Evolutionary conservation across 2,113 vertebrate species (phyloP).

Genomic region (Sorex fumeus): DNA sequence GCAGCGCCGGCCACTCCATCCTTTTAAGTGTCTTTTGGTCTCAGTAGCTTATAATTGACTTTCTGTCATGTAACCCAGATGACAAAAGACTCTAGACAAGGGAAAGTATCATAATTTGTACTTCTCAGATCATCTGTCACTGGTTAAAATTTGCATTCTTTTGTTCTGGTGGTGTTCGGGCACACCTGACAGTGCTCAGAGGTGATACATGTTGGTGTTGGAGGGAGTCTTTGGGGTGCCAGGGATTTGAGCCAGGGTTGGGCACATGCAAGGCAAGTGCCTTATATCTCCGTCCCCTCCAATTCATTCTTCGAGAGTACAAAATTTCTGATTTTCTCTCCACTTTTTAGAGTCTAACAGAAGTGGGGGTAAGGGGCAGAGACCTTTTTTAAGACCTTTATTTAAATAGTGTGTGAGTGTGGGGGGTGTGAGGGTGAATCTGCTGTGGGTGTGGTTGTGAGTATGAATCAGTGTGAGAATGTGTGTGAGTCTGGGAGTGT

Average conservation of each 20-base stretch:
- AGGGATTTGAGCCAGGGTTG: no score
- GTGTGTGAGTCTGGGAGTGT: no score
- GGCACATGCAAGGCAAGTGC: no score
- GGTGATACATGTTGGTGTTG: no score
- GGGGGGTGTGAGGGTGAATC: no score
- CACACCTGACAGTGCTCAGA: no score
- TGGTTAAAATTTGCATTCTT: background rate
- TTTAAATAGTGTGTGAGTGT: no score
- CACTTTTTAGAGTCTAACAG: background rate
- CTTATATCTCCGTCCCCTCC: background rate
- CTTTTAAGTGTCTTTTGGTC: background rate
- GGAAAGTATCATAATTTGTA: slow-evolving; percentile 4
- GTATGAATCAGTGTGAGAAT: no score
- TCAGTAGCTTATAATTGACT: background rate
- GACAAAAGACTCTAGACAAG: background rate
- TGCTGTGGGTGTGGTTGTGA: no score
- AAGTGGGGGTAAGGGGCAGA: background rate
- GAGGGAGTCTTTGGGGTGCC: no score
- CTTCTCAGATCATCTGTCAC: background rate
- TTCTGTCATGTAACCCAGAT: background rate
- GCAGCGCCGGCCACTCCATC: no score
- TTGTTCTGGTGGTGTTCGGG: no score
- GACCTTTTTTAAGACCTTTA: background rate
- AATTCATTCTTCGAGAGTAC: slow-evolving; percentile 11
- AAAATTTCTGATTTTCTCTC: slow-evolving; percentile 15